Conservation (phyloP, 1,140 invertebrate genomes). For the Drosophila kikkawai region DNA sequence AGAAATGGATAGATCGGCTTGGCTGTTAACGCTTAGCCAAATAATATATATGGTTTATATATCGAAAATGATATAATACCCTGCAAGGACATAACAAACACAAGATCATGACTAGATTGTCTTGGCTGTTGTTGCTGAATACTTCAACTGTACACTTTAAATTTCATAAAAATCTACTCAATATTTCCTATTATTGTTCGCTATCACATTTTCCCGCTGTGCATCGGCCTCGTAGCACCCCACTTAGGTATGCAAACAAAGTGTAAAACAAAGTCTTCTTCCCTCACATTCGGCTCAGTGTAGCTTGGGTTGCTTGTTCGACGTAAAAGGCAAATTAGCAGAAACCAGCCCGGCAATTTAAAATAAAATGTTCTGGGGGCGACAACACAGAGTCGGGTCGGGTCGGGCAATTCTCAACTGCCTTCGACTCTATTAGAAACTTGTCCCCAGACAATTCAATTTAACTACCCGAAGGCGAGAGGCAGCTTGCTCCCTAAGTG, state of each 20-base stretch:
- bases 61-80: no score
- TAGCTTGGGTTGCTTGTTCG: slow-evolving; percentile 41
- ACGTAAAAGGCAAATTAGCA: slow-evolving; percentile 80
- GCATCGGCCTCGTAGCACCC: slow-evolving; percentile 7
- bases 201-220: slow-evolving; percentile 14
- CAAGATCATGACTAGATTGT: not conserved
- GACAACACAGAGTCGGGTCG: slow-evolving; percentile 28
- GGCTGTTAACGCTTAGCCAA: no score
- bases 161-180: not conserved
- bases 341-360: slow-evolving; percentile 75
- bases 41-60: no score
- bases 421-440: slow-evolving; percentile 73
- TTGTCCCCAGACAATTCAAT: slow-evolving; percentile 82
- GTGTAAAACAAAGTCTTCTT: slow-evolving; percentile 17
- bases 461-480: slow-evolving; percentile 57
- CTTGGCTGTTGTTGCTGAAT: not conserved
- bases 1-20: no score
- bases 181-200: not conserved
- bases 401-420: slow-evolving; percentile 57
- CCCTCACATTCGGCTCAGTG: slow-evolving; percentile 31
- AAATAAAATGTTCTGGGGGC: slow-evolving; percentile 68
- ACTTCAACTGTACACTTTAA: fast-evolving
- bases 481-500: slow-evolving; percentile 42
- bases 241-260: slow-evolving; percentile 37
- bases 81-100: no score